Conservation (phyloP, 2,888 invertebrate species). For the Patella ulyssiponensis region DNA sequence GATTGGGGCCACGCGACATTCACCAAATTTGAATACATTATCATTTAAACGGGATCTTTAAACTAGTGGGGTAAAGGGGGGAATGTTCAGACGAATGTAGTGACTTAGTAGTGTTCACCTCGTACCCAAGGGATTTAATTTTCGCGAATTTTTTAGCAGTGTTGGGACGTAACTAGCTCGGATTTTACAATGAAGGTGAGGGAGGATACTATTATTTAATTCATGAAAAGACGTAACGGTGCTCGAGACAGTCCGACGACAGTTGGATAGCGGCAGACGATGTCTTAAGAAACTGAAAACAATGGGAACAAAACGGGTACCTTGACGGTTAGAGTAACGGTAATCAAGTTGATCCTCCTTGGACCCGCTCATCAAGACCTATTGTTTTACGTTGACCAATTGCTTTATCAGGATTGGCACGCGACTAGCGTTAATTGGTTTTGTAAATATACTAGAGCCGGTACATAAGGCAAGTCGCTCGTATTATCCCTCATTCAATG, state of each 20-base stretch:
- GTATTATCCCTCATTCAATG: constrained; percentile 22
- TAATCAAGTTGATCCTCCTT: neutral
- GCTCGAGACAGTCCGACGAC: constrained; percentile 1
- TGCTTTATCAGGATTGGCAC: constrained; percentile 18
- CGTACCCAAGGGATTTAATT: too few species aligned
- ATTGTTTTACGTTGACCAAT: constrained; percentile 23
- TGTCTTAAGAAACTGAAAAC: neutral
- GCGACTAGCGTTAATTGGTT: constrained; percentile 25
- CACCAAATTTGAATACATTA: constrained; percentile 30
- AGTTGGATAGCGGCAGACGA: neutral
- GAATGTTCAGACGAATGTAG: too few species aligned
- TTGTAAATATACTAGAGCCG: constrained; percentile 14
- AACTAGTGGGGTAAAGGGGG: neutral
- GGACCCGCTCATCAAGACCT: constrained; percentile 6
- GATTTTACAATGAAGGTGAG: neutral
- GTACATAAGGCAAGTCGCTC: constrained; percentile 8
- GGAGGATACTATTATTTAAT: neutral
- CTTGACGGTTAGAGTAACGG: neutral
- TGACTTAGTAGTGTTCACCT: too few species aligned
- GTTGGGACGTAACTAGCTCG: neutral
- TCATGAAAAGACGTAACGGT: too few species aligned
- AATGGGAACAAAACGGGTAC: neutral
- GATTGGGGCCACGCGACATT: constrained; percentile 31
- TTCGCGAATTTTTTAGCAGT: neutral
- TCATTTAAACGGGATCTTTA: constrained; percentile 10